Conservation (phyloP, 2,888 invertebrate genomes). For the Fragum sueziense region DNA sequence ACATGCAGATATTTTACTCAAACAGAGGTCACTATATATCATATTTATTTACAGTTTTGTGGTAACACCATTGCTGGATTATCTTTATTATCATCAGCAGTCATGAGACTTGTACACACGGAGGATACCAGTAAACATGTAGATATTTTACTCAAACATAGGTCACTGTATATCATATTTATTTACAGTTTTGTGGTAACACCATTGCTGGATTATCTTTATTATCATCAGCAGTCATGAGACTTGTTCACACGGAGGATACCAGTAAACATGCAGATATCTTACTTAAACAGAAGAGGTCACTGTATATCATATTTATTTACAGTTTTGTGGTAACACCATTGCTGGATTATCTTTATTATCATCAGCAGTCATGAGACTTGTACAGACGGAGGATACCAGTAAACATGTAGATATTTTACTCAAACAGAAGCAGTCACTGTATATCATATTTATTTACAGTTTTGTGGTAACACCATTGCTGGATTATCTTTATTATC, state of each 20-base stretch:
- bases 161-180: constrained; percentile 96
- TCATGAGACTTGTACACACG: constrained; percentile 93
- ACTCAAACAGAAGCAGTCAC: constrained; percentile 89
- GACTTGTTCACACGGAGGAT: constrained; percentile 87
- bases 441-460: constrained; percentile 94
- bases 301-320: constrained; percentile 96
- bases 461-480: constrained; percentile 98
- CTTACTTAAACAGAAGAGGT: constrained; percentile 89
- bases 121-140: constrained; percentile 85
- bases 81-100: constrained; percentile 90
- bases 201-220: constrained; percentile 92
- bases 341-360: constrained; percentile 92
- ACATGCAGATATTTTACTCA: constrained; percentile 88
- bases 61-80: constrained; percentile 94
- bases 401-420: constrained; percentile 87
- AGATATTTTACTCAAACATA: constrained; percentile 89
- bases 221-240: constrained; percentile 94
- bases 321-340: constrained; percentile 96
- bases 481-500: constrained; percentile 91
- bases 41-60: constrained; percentile 98
- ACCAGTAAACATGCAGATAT: constrained; percentile 86
- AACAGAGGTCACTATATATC: constrained; percentile 92
- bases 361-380: constrained; percentile 94
- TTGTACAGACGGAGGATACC: constrained; percentile 87
- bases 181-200: constrained; percentile 96